Percentiles rank a stretch among this genome's conserved stretches.
These are phyloP conservation scores for Sebastes goodei DNA, from an alignment of 2,797 vertebrate species.

Conservation along the genomic window DNA sequence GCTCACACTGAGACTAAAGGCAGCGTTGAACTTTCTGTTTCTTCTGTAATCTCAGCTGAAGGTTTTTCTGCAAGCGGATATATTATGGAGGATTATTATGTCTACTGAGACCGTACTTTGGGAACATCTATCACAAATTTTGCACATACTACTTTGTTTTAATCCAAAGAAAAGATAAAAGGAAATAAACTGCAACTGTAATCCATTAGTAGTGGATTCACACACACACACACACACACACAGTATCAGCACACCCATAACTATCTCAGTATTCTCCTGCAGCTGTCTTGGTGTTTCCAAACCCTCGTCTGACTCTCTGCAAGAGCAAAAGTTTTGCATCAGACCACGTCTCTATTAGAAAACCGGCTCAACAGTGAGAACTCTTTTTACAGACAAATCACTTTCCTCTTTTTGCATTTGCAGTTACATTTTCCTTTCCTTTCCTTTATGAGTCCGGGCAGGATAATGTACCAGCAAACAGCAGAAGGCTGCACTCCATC, in stretches of 20 bases:
- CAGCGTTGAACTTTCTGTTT: neutral
- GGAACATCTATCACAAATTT: neutral
- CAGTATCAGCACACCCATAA: neutral
- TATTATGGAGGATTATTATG: neutral
- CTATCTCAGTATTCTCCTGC: conserved; percentile 11
- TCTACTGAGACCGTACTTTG: neutral
- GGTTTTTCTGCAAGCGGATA: neutral
- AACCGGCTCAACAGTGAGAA: neutral
- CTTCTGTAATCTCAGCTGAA: neutral
- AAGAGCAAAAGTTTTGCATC: conserved; percentile 20
- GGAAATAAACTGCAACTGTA: neutral
- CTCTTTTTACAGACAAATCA: conserved; percentile 7
- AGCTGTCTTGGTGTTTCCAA: conserved; percentile 4
- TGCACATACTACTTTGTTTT: conserved; percentile 15
- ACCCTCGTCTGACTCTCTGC: neutral
- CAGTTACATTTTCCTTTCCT: conserved; percentile 1
- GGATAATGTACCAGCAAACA: conserved; percentile 8
- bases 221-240: neutral
- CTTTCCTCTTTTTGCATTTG: conserved; percentile 5
- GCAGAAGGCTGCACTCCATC: neutral
- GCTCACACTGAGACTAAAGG: neutral
- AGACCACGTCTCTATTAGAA: conserved; percentile 12
- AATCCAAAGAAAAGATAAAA: neutral
- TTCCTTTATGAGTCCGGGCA: conserved; percentile 1
- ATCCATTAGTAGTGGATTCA: neutral